Conservation (phyloP, 2,113 vertebrate genomes). For the Ahaetulla prasina region DNA sequence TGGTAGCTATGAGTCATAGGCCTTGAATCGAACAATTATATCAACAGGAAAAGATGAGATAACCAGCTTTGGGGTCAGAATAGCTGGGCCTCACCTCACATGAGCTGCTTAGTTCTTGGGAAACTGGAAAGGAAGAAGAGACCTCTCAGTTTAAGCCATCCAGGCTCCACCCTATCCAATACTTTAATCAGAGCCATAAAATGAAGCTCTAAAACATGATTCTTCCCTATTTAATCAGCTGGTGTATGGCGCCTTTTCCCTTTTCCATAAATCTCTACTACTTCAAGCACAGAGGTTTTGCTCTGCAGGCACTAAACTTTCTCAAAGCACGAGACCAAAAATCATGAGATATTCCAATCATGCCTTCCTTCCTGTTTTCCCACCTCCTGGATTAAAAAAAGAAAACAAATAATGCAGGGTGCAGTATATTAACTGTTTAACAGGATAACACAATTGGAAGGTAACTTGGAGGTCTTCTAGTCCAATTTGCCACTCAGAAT, state of each 20-base stretch:
- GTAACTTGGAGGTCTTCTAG: neutral
- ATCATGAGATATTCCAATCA: neutral
- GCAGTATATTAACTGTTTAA: neutral
- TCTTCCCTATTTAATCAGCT: neutral
- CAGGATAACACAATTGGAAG: neutral
- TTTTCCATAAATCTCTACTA: neutral
- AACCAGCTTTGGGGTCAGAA: neutral
- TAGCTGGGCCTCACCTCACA: conserved; percentile 1
- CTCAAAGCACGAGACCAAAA: neutral
- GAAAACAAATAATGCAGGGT: neutral
- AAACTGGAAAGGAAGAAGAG: neutral
- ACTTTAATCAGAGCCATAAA: neutral
- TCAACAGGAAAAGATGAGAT: conserved; percentile 25
- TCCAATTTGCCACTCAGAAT: neutral
- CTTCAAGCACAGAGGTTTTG: neutral
- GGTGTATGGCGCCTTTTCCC: neutral
- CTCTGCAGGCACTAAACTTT: neutral
- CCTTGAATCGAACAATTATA: conserved; percentile 6
- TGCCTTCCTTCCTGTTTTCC: neutral
- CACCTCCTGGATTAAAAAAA: neutral
- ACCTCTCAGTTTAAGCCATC: neutral
- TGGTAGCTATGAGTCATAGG: conserved; percentile 4
- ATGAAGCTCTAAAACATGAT: neutral
- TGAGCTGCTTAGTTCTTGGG: neutral
- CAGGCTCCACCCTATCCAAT: no score